Evolutionary conservation across 2,113 vertebrate species (phyloP).

Genomic region (Sclerurus mexicanus): DNA sequence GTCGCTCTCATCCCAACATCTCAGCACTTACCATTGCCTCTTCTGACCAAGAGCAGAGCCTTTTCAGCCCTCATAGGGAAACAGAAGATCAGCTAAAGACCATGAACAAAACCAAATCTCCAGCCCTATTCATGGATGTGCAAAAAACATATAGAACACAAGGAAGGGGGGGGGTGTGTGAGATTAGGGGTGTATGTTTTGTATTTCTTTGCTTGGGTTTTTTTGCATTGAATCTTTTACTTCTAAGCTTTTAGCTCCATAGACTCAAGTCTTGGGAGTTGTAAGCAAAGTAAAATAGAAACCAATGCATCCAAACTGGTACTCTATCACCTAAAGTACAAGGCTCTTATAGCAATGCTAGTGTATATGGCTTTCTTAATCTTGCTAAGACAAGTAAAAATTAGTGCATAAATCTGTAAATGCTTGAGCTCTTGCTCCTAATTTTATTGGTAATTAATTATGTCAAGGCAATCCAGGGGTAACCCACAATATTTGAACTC

Average conservation of each 20-base stretch:
- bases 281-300: not conserved
- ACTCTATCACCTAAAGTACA: not conserved
- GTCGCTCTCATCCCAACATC: not conserved
- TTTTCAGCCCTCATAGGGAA: not conserved
- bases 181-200: rapidly evolving
- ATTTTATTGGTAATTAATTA: not conserved
- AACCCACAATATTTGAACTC: not conserved
- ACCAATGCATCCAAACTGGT: not conserved
- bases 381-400: not conserved
- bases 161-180: rapidly evolving
- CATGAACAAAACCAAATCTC: not conserved
- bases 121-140: not conserved
- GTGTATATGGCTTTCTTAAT: not conserved
- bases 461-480: not conserved
- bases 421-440: not conserved
- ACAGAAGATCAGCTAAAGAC: not conserved
- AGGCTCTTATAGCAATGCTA: not conserved
- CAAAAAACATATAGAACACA: not conserved
- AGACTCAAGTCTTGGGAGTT: not conserved
- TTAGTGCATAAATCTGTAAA: not conserved
- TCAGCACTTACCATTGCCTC: not conserved
- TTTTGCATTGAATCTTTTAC: not conserved
- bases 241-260: not conserved
- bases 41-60: not conserved
- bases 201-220: not conserved